Conservation (phyloP, 2,888 invertebrate genomes). For the Heteromurus nitidus region DNA sequence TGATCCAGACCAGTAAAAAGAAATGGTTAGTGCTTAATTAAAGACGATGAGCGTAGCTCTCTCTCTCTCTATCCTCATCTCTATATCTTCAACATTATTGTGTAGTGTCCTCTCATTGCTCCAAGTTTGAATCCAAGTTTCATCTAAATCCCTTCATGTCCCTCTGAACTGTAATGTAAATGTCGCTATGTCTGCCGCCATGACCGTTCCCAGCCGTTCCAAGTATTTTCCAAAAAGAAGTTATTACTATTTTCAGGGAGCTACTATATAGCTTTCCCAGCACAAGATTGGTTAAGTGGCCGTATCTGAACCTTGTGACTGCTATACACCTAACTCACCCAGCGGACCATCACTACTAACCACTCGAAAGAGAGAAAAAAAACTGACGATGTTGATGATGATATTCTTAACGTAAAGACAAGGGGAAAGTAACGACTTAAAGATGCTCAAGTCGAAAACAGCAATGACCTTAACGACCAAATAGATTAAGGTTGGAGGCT, state of each 20-base stretch:
- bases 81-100: too few relatives aligned
- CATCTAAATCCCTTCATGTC: too few relatives aligned
- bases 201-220: too few relatives aligned
- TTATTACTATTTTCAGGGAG: conserved; percentile 39
- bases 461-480: conserved; percentile 60
- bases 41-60: conserved; percentile 41
- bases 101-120: too few relatives aligned
- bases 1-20: conserved; percentile 62
- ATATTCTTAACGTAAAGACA: conserved; percentile 42
- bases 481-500: conserved; percentile 49
- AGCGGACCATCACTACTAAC: neutral
- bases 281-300: conserved; percentile 12
- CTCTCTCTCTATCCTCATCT: too few relatives aligned
- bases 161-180: too few relatives aligned
- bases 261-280: too few relatives aligned
- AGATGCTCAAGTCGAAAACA: conserved; percentile 53
- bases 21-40: conserved; percentile 68
- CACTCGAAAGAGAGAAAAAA: conserved; percentile 22
- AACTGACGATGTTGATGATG: conserved; percentile 47
- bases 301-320: neutral
- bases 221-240: conserved; percentile 12
- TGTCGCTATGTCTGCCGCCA: too few relatives aligned
- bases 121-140: too few relatives aligned
- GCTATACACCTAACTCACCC: neutral
- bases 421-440: conserved; percentile 50